Conservation (phyloP, 2,888 invertebrate species). For the Lycia hirtaria region DNA sequence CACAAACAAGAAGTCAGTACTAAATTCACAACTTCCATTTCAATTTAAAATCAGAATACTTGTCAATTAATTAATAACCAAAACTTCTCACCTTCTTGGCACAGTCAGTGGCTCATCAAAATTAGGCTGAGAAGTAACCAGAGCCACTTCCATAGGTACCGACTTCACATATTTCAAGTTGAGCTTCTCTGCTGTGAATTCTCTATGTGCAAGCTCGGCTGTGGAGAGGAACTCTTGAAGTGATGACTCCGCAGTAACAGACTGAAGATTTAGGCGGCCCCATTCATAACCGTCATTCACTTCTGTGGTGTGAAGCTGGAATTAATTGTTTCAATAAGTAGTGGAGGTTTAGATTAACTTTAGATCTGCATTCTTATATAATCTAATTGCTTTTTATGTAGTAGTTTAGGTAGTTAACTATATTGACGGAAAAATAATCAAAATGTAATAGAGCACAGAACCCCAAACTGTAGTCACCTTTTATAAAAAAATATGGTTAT, state of each 20-base stretch:
- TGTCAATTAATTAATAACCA: background rate
- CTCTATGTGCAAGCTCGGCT: constrained; percentile 96
- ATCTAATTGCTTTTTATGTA: too few species aligned
- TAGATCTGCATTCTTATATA: too few species aligned
- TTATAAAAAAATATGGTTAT: too few species aligned
- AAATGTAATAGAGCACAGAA: too few species aligned
- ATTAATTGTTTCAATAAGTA: background rate
- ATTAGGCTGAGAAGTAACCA: constrained; percentile 73
- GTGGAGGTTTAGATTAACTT: background rate
- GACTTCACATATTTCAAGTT: constrained; percentile 88
- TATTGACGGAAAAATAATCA: too few species aligned
- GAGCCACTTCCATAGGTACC: constrained; percentile 67
- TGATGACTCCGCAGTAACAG: constrained; percentile 97
- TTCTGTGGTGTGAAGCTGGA: constrained; percentile 93
- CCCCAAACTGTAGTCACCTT: too few species aligned
- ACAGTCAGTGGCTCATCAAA: constrained; percentile 84
- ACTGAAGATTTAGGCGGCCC: constrained; percentile 95
- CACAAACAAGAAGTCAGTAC: too few species aligned
- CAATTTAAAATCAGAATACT: too few species aligned
- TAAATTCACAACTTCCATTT: too few species aligned
- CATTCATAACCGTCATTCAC: constrained; percentile 96
- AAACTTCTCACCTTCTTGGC: constrained; percentile 88
- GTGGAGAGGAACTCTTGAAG: constrained; percentile 98
- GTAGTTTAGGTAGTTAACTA: too few species aligned
- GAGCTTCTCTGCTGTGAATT: constrained; percentile 96